Evolutionary conservation across 2,113 vertebrate genomes (phyloP).

Genomic region (Taxidea taxus): DNA sequence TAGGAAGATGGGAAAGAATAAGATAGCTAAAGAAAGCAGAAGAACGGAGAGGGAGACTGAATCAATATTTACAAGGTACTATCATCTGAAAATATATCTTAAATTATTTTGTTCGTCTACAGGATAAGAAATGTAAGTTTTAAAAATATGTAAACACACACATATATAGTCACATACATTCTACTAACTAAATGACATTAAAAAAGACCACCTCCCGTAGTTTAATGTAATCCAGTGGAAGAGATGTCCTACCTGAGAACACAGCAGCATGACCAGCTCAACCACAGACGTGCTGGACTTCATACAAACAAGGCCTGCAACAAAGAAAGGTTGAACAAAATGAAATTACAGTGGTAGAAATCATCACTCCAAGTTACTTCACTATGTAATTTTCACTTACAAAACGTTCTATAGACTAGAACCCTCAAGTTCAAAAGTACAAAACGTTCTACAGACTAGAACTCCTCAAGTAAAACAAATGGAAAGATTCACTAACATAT

Average conservation of each 20-base stretch:
- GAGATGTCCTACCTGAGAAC: constrained; percentile 92
- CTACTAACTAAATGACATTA: background rate
- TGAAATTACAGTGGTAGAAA: background rate
- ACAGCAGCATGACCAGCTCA: constrained; percentile 98
- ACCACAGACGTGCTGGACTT: constrained; percentile 99
- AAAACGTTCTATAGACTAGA: background rate
- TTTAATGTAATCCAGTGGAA: background rate
- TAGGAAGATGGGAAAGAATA: background rate
- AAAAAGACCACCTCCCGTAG: background rate
- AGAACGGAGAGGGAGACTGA: background rate
- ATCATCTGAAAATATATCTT: background rate
- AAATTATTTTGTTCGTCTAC: background rate
- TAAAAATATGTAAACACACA: background rate
- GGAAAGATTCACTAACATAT: background rate
- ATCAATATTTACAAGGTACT: background rate
- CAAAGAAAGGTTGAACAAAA: constrained; percentile 62
- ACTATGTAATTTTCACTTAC: background rate
- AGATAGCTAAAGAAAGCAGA: background rate
- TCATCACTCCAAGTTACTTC: background rate
- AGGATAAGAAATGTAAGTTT: background rate
- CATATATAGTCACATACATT: background rate
- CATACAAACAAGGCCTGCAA: constrained; percentile 96
- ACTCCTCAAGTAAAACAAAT: constrained; percentile 10
- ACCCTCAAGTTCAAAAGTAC: background rate
- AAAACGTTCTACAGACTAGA: background rate